Conservation (phyloP, 2,797 vertebrate species). For the Decapterus maruadsi region DNA sequence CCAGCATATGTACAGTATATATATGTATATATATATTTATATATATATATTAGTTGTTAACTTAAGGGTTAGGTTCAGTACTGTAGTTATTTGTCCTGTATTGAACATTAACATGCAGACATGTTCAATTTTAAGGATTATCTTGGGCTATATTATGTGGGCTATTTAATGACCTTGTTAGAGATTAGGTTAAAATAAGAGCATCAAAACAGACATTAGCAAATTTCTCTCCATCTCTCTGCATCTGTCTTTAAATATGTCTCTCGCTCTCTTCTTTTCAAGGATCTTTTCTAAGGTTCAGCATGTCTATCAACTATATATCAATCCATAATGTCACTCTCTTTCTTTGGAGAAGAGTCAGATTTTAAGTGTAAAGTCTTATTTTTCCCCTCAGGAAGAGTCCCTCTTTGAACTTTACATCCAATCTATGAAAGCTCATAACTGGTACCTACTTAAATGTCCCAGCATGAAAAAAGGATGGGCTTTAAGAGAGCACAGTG, state of each 20-base stretch:
- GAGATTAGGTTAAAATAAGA: slow-evolving; percentile 68
- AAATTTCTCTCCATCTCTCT: slow-evolving; percentile 45
- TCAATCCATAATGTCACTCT: slow-evolving; percentile 19
- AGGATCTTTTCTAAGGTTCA: slow-evolving; percentile 33
- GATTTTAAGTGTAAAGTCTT: slow-evolving; percentile 29
- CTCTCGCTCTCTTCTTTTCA: slow-evolving; percentile 49
- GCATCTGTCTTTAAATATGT: slow-evolving; percentile 49
- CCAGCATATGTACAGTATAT: not conserved
- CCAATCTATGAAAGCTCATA: slow-evolving; percentile 46
- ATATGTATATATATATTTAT: no score
- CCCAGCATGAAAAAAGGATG: slow-evolving; percentile 58
- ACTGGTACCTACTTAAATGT: slow-evolving; percentile 64
- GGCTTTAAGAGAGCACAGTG: slow-evolving; percentile 40
- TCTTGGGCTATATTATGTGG: slow-evolving; percentile 68
- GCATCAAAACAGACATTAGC: slow-evolving; percentile 74
- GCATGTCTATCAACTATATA: slow-evolving; percentile 35
- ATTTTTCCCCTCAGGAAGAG: slow-evolving; percentile 24
- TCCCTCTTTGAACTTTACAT: slow-evolving; percentile 61
- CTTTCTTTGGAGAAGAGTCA: slow-evolving; percentile 8
- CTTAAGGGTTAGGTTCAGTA: slow-evolving; percentile 10
- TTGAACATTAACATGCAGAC: slow-evolving; percentile 60
- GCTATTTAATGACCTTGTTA: slow-evolving; percentile 77
- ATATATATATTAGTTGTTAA: no score
- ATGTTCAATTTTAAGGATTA: slow-evolving; percentile 73
- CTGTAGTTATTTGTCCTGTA: slow-evolving; percentile 66